Evolutionary conservation across 2,113 vertebrate species (phyloP).

Genomic region (Isichthys henryi): DNA sequence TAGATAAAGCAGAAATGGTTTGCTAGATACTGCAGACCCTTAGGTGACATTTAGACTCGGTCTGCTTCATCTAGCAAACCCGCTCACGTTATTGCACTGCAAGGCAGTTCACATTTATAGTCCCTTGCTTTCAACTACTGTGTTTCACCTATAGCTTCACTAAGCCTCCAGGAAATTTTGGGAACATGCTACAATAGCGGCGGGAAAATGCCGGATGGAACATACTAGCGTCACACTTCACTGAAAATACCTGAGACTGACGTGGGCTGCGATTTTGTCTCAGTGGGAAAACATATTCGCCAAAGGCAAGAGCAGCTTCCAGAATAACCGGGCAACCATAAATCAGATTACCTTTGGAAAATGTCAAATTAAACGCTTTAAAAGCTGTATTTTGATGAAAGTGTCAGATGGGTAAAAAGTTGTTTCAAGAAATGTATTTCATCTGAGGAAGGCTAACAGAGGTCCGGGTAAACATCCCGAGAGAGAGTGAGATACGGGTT

Average conservation of each 20-base stretch:
- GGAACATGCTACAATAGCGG: background rate
- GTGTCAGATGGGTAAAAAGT: background rate
- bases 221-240: background rate
- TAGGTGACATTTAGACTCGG: constrained; percentile 8
- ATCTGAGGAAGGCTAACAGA: background rate
- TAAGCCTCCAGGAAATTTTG: constrained; percentile 10
- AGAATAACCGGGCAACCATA: background rate
- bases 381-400: background rate
- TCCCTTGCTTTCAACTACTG: constrained; percentile 1
- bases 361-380: background rate
- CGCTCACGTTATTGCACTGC: background rate
- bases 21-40: constrained; percentile 16
- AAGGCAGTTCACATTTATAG: constrained; percentile 12
- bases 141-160: constrained; percentile 5
- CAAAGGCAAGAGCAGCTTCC: background rate
- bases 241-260: background rate
- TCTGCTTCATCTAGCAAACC: constrained; percentile 1
- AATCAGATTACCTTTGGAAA: background rate
- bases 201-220: background rate
- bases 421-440: background rate
- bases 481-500: background rate
- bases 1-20: constrained; percentile 13
- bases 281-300: background rate
- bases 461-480: background rate
- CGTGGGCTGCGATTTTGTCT: background rate